Conservation (phyloP, 2,888 invertebrate species). For the Caenorhabditis sp. region DNA sequence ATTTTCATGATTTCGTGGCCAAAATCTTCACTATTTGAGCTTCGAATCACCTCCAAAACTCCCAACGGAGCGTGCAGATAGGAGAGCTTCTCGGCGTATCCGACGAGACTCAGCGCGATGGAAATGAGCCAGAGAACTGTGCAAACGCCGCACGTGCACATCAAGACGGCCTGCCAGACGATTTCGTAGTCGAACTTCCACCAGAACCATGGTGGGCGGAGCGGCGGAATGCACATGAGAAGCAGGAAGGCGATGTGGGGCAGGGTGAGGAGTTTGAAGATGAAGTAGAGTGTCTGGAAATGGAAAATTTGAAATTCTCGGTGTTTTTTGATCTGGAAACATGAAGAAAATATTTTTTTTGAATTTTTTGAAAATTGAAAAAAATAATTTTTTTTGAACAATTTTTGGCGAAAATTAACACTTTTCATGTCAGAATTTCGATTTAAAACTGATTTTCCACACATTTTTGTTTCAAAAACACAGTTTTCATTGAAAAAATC, state of each 20-base stretch:
- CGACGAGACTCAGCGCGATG: background rate
- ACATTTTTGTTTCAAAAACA: too few relatives aligned
- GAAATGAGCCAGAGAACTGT: background rate
- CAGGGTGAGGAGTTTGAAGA: background rate
- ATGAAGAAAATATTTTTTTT: background rate
- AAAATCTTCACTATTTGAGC: too few relatives aligned
- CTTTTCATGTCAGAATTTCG: background rate
- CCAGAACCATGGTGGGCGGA: background rate
- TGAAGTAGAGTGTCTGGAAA: background rate
- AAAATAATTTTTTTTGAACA: conserved; percentile 7
- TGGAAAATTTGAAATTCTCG: background rate
- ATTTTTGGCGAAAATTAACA: background rate
- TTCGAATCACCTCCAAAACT: background rate
- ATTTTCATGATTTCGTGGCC: background rate
- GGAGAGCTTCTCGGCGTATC: background rate
- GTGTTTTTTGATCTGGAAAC: background rate
- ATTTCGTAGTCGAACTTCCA: background rate
- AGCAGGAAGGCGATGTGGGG: background rate
- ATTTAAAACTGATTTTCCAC: background rate
- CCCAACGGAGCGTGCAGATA: background rate
- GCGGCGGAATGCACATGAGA: background rate
- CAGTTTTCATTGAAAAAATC: conserved; percentile 6
- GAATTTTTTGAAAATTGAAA: background rate
- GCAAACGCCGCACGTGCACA: background rate
- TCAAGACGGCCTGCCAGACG: background rate